Evolutionary conservation across 2,113 vertebrate species (phyloP).

Genomic region (Beaufortia kweichowensis): DNA sequence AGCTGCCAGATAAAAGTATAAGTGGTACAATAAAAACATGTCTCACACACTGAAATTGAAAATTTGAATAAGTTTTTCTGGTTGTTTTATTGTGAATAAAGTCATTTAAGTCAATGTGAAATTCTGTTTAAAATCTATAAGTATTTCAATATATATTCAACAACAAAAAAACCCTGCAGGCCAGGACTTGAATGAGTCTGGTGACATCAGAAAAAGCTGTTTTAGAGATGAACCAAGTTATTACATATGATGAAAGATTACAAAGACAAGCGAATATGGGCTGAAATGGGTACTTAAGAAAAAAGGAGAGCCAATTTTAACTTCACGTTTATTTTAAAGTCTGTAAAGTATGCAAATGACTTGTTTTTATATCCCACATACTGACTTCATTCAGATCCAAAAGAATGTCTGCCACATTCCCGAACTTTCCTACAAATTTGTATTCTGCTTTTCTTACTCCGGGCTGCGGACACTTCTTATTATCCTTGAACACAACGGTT

Average conservation of each 20-base stretch:
- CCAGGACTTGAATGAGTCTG: too few relatives aligned
- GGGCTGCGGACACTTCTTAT: constrained; percentile 15
- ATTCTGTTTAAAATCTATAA: too few relatives aligned
- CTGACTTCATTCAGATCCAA: not conserved
- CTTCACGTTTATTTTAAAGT: not conserved
- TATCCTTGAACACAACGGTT: constrained; percentile 33
- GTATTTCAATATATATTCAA: too few relatives aligned
- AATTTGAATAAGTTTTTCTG: too few relatives aligned
- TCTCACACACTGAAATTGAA: not conserved
- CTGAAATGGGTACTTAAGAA: too few relatives aligned
- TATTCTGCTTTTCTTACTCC: not conserved
- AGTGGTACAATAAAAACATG: not conserved
- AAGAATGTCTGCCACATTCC: not conserved
- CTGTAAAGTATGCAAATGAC: not conserved
- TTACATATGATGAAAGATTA: too few relatives aligned
- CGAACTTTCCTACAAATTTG: not conserved
- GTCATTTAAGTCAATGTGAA: not conserved
- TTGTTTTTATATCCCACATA: not conserved
- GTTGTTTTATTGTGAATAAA: too few relatives aligned
- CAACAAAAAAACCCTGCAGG: too few relatives aligned
- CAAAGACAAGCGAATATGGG: too few relatives aligned
- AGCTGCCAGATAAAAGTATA: not conserved
- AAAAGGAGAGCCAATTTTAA: not conserved
- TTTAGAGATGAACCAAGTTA: too few relatives aligned
- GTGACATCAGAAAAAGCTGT: too few relatives aligned